A percentile compares a stretch with the other conserved stretches of the same genome.
Conservation (phyloP, 2,888 invertebrate genomes). For the Andrena marginata region DNA sequence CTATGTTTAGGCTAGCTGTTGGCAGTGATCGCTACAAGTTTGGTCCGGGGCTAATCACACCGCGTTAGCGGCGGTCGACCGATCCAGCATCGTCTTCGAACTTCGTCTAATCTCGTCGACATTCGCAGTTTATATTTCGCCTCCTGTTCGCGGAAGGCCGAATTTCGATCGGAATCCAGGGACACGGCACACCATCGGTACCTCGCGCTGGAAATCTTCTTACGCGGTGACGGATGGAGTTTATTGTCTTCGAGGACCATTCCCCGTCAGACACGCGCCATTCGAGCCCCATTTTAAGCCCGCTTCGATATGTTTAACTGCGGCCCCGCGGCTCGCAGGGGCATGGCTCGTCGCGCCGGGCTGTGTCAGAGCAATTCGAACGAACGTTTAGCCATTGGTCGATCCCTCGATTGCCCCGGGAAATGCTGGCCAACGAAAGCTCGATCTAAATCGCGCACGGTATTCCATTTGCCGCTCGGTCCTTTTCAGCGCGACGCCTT, state of each 20-base stretch:
- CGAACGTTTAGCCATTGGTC: slow-evolving; percentile 33
- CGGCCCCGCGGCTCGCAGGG: slow-evolving; percentile 1
- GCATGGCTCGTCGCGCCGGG: slow-evolving; percentile 9
- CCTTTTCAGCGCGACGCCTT: slow-evolving; percentile 27
- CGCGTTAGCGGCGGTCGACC: slow-evolving; percentile 24
- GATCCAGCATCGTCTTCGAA: slow-evolving; percentile 3
- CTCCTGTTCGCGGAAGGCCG: neutral
- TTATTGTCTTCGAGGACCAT: slow-evolving; percentile 51
- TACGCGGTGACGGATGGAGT: slow-evolving; percentile 5
- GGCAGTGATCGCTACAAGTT: slow-evolving; percentile 75
- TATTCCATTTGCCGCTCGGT: slow-evolving; percentile 45
- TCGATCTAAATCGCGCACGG: slow-evolving; percentile 39
- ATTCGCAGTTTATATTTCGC: neutral
- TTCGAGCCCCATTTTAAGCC: slow-evolving; percentile 28
- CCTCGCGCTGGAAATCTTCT: neutral
- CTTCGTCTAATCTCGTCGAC: slow-evolving; percentile 7
- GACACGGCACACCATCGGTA: neutral
- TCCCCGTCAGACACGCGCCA: slow-evolving; percentile 22
- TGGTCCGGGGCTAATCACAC: slow-evolving; percentile 68
- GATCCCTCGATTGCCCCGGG: slow-evolving; percentile 7
- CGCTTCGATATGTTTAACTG: slow-evolving; percentile 70
- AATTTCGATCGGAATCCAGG: neutral
- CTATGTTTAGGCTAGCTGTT: slow-evolving; percentile 61
- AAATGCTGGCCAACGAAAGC: slow-evolving; percentile 20
- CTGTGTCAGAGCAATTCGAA: slow-evolving; percentile 30